Evolutionary conservation across 2,797 vertebrate species (phyloP).

Genomic region (Cottoperca gobio): DNA sequence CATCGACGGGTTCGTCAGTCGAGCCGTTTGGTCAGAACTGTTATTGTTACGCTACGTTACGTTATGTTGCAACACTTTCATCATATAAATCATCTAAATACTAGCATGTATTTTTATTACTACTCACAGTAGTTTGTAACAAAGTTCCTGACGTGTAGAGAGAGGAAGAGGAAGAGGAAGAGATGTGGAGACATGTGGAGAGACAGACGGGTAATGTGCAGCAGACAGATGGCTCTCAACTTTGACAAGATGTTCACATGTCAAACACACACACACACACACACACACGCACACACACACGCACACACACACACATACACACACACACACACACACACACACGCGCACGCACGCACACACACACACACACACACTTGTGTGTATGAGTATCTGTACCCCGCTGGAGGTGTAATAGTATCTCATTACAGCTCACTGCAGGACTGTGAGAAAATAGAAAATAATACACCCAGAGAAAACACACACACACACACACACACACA

Average conservation of each 20-base stretch:
- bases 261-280: conserved; percentile 5
- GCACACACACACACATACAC: neutral
- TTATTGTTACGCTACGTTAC: too few relatives aligned
- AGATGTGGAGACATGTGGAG: neutral
- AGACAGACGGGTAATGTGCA: conserved; percentile 4
- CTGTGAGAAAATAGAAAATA: conserved; percentile 29
- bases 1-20: neutral
- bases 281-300: conserved; percentile 7
- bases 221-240: conserved; percentile 38
- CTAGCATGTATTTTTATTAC: too few relatives aligned
- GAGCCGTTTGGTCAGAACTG: neutral
- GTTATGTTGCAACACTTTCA: too few relatives aligned
- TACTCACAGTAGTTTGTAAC: too few relatives aligned
- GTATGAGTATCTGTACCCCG: conserved; percentile 49
- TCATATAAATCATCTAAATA: too few relatives aligned
- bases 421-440: conserved; percentile 41
- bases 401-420: conserved; percentile 55
- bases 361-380: conserved; percentile 1
- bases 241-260: conserved; percentile 25
- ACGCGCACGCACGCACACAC: conserved; percentile 9
- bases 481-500: too few relatives aligned
- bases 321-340: conserved; percentile 17
- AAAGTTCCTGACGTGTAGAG: too few relatives aligned
- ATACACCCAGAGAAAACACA: neutral
- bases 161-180: neutral